A percentile compares a stretch with the other conserved stretches of the same genome.
Conservation (phyloP, 1,140 invertebrate genomes). For the Philopotamus ludificatus region DNA sequence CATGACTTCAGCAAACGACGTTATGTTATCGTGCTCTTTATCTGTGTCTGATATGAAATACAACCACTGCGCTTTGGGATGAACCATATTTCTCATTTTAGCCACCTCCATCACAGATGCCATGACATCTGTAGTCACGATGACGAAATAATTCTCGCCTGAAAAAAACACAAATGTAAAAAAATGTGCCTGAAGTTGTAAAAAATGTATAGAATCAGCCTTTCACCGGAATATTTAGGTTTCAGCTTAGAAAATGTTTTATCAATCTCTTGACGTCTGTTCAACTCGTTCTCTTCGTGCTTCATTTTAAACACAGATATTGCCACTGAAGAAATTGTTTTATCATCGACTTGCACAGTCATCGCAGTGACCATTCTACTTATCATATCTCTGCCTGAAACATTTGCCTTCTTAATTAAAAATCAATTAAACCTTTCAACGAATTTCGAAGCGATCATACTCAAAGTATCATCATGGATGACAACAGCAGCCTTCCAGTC, state of each 20-base stretch:
- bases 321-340: slow-evolving; percentile 51
- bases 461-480: slow-evolving; percentile 68
- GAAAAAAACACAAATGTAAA: slow-evolving; percentile 7
- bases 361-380: slow-evolving; percentile 61
- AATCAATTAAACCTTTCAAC: not conserved
- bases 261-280: slow-evolving; percentile 54
- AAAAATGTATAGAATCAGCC: not conserved
- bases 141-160: slow-evolving; percentile 57
- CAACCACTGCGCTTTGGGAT: slow-evolving; percentile 74
- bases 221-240: slow-evolving; percentile 51
- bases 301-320: slow-evolving; percentile 60
- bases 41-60: slow-evolving; percentile 69
- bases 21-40: slow-evolving; percentile 51
- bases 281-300: slow-evolving; percentile 51
- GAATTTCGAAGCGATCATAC: slow-evolving; percentile 52
- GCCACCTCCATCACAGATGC: slow-evolving; percentile 66
- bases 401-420: not conserved
- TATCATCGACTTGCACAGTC: slow-evolving; percentile 50
- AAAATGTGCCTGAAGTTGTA: not conserved
- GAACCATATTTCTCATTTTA: slow-evolving; percentile 63
- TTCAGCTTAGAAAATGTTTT: slow-evolving; percentile 56
- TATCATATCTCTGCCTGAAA: slow-evolving; percentile 61
- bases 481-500: slow-evolving; percentile 69
- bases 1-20: slow-evolving; percentile 58
- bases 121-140: slow-evolving; percentile 54